Evolutionary conservation across 2,888 invertebrate species (phyloP), one percentile per base, ranked within the genome.

Genomic region (Panzeria rudis): DNA sequence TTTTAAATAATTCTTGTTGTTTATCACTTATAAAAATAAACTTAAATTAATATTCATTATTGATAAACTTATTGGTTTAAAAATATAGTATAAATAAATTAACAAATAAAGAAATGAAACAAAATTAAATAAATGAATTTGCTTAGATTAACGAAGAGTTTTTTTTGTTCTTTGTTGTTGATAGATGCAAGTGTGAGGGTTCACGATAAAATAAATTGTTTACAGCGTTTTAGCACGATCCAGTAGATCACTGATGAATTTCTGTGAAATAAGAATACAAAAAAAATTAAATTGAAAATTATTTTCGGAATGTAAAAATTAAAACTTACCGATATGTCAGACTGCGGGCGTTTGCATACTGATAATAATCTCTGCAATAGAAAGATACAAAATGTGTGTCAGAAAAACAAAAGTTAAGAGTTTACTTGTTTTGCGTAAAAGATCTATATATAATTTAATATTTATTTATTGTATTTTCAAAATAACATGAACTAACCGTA

Each of bases 191-290:
- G 62, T 17, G 20, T 77, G 54, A 59, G 72, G 50, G 17, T 35
- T 47, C 56, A 47, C 59, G 20, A 41, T 50, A 13, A 29, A 56
- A 47, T 32, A 29, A 76, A 71, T 38, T 71, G 78, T 90, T 91
- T 92, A 92, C 89, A 97, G 95, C 92, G 97, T 97, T 93, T 97
- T 97, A 92, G 97, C 97, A 93, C 97, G 96, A 92, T 97, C 97
- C 93, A 97, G 94, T 92, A 97, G 94, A 93, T 97, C 97, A 92
- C 96, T 96, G 92, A 97, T 97, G 93, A 97, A 97, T 95, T 97
- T 97, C 97, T 97, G 94, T 83, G 95, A 95, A 89, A 89, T 90
- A 91, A 90, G 88, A 90, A 41, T 44, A 29, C 9, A 3, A 11
- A 86, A 86, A 73, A 81, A 77, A 35, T n/a, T 35, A 62, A n/a